These are phyloP conservation scores for Torymus texanus DNA, from an alignment of 2,888 invertebrate genomes.

Conservation along the genomic window DNA sequence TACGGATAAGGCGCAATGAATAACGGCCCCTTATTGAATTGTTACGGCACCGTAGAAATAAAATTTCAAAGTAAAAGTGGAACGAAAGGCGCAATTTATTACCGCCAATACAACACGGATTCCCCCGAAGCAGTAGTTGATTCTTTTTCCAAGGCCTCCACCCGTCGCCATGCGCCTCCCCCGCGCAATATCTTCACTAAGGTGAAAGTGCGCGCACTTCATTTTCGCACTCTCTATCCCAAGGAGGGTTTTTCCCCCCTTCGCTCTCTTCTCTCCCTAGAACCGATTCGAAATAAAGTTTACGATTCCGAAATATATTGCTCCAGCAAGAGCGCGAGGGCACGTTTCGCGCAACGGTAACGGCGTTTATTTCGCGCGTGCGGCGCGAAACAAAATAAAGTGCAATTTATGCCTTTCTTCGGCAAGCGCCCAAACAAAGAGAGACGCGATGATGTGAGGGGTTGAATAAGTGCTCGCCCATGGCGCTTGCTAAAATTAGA, in stretches of 20 bases:
- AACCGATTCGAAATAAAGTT: constrained; percentile 53
- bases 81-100: neutral
- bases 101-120: neutral
- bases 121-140: constrained; percentile 18
- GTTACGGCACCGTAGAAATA: too few species aligned
- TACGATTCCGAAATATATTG: constrained; percentile 50
- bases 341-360: constrained; percentile 51
- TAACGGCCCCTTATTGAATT: too few species aligned
- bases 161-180: neutral
- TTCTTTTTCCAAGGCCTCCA: neutral
- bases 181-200: constrained; percentile 26
- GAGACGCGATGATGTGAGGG: neutral
- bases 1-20: too few species aligned
- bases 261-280: neutral
- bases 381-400: constrained; percentile 45
- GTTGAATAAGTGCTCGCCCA: neutral
- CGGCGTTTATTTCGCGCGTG: constrained; percentile 47
- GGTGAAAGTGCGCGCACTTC: constrained; percentile 39
- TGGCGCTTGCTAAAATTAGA: constrained; percentile 12
- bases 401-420: constrained; percentile 47
- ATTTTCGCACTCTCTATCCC: constrained; percentile 31
- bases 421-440: neutral
- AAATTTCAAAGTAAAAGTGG: too few species aligned
- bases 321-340: constrained; percentile 14
- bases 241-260: neutral